Evolutionary conservation across 2,888 invertebrate species (phyloP).

Genomic region (Eupithecia exiguata): DNA sequence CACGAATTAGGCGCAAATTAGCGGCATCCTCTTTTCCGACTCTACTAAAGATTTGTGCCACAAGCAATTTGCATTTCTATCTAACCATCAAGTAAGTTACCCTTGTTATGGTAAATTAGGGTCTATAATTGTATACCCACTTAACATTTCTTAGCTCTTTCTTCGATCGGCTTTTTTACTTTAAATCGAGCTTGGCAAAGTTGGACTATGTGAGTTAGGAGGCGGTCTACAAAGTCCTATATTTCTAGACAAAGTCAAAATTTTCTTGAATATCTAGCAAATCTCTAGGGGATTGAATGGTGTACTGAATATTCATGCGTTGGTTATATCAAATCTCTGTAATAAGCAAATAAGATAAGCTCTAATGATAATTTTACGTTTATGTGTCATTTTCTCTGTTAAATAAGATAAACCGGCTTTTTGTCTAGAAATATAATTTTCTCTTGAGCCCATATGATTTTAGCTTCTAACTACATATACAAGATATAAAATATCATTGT

Average conservation of each 20-base stretch:
- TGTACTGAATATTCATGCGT: not conserved
- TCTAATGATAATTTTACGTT: not conserved
- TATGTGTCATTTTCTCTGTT: not conserved
- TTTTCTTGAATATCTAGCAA: not conserved
- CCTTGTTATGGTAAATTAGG: slow-evolving; percentile 28
- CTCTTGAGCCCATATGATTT: not conserved
- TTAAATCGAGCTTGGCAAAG: not conserved
- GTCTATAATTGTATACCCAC: slow-evolving; percentile 12
- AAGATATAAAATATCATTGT: too few species aligned
- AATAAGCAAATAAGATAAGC: not conserved
- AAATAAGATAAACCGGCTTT: not conserved
- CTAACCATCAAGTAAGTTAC: slow-evolving; percentile 29
- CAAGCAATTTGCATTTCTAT: slow-evolving; percentile 40
- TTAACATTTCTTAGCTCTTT: not conserved
- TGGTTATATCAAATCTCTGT: not conserved
- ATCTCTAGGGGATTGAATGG: not conserved
- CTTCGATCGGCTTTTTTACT: not conserved
- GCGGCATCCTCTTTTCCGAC: slow-evolving; percentile 32
- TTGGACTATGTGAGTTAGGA: not conserved
- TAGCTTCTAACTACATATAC: not conserved
- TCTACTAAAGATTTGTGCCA: slow-evolving; percentile 28
- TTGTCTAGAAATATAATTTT: not conserved
- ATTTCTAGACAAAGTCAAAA: not conserved
- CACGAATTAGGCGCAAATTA: slow-evolving; percentile 29
- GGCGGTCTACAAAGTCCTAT: not conserved